Conservation (phyloP, 53 echinoderm and acorn worm species). For the Holothuria leucospilota region DNA sequence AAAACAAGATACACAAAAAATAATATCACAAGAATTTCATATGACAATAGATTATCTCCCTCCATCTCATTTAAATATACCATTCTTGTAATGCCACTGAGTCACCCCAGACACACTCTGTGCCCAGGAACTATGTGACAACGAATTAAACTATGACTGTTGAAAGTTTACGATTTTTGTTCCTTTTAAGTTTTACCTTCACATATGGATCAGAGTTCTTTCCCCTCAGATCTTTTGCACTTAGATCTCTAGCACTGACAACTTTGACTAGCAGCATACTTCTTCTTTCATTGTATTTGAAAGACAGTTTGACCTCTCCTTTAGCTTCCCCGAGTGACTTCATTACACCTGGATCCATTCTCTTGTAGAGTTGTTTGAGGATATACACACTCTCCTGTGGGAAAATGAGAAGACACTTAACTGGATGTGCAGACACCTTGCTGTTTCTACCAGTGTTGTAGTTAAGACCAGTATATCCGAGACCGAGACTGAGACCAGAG, state of each 20-base stretch:
- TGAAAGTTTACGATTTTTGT: not conserved
- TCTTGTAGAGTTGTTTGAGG: slow-evolving; percentile 92
- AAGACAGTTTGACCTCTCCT: slow-evolving; percentile 90
- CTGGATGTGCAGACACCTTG: not conserved
- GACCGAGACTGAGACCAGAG: too few relatives aligned
- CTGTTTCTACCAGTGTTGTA: too few relatives aligned
- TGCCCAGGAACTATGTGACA: not conserved
- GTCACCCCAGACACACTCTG: too few relatives aligned
- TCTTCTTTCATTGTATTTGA: slow-evolving; percentile 76
- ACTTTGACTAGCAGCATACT: slow-evolving; percentile 84
- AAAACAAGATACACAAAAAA: too few relatives aligned
- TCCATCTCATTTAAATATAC: too few relatives aligned
- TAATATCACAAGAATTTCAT: too few relatives aligned
- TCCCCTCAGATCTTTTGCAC: slow-evolving; percentile 91
- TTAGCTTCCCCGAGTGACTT: slow-evolving; percentile 91
- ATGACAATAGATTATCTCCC: too few relatives aligned
- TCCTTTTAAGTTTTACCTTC: slow-evolving; percentile 55
- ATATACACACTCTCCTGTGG: slow-evolving; percentile 90
- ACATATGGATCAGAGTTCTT: slow-evolving; percentile 87
- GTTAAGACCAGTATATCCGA: too few relatives aligned
- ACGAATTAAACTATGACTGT: not conserved
- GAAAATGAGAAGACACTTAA: not conserved
- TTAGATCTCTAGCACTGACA: slow-evolving; percentile 85
- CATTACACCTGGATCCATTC: slow-evolving; percentile 96
- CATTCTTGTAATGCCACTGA: too few relatives aligned